A percentile compares a stretch with the other conserved stretches of the same genome.
Conservation (phyloP, 2,113 vertebrate genomes). For the Notarius lentiginosus region DNA sequence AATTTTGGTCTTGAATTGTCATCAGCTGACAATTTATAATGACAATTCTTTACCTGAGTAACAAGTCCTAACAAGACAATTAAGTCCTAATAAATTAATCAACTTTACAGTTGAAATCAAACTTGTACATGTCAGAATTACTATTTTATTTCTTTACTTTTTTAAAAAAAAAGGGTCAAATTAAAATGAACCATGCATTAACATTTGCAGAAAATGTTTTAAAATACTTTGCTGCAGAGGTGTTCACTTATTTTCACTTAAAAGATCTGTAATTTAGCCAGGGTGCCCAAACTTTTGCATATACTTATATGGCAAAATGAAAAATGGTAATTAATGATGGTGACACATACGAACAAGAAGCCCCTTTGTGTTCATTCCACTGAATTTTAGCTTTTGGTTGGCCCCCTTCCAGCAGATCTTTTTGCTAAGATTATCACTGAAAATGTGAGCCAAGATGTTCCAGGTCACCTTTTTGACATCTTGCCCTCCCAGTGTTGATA, state of each 20-base stretch:
- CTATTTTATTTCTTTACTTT: neutral
- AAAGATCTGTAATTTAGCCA: neutral
- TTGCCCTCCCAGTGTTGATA: neutral
- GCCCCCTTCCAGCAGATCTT: neutral
- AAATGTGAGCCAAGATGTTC: neutral
- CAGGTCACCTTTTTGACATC: constrained; percentile 6
- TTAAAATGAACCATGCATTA: neutral
- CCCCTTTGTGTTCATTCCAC: neutral
- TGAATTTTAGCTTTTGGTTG: constrained; percentile 7
- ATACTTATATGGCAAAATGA: neutral
- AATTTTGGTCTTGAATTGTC: neutral
- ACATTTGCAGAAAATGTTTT: neutral
- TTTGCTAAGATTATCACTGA: neutral
- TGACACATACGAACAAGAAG: neutral
- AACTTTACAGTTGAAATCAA: neutral
- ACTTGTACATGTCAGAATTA: neutral
- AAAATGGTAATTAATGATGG: neutral
- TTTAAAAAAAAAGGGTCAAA: neutral
- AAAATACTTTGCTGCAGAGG: neutral
- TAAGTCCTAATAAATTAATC: neutral
- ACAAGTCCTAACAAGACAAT: neutral
- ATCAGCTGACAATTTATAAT: neutral
- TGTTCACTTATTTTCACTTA: neutral
- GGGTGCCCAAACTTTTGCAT: neutral
- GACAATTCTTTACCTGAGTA: neutral